Evolutionary conservation across 2,888 invertebrate species (phyloP), one percentile per base, ranked within the genome.

Genomic region (Abrostola triplasia): DNA sequence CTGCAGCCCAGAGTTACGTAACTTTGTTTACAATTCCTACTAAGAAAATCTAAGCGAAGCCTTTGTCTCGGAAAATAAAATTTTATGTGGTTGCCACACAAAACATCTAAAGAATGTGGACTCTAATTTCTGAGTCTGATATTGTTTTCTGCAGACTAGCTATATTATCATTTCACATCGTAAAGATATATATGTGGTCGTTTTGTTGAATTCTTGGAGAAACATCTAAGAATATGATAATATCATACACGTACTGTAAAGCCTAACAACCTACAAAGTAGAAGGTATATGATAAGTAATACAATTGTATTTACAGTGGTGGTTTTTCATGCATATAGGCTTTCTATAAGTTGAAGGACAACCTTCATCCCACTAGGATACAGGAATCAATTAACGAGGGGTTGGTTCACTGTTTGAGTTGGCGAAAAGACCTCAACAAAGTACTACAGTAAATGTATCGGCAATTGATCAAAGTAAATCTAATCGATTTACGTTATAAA

Each of bases 351-450:
- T 24, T 24, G 24, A 41, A 49, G 53, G 35, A 50, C 11, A 54
- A 37, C 63, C 72, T 69, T 62, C 50, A 37, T 66, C 36, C 44
- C 54, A 57, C 36, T 57, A 55, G 59, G 62, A 57, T 61, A 64
- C 50, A 58, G 50, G 54, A 57, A 64, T 67, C 50, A 79, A 73
- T 76, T 66, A 76, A 60, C 65, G 72, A 64, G 53, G 68, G 44
- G 11, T 56, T 52, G 54, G 52, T 52, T 60, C 54, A 64, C 60
- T 73, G 62, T 73, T 76, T 79, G 65, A 79, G 58, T 76, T 70
- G 44, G 55, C 38, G 40, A 36, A 44, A 64, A 65, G 41, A 55
- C 55, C 56, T 60, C 49, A 69, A 73, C 65, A 67, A 58, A 62
- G 61, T 58, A 59, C 59, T 59, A 55, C 48, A 53, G 13, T 44